Evolutionary conservation across 1,140 invertebrate species (phyloP), one percentile per base, ranked within the genome.

Genomic region (Whitmania pigra): DNA sequence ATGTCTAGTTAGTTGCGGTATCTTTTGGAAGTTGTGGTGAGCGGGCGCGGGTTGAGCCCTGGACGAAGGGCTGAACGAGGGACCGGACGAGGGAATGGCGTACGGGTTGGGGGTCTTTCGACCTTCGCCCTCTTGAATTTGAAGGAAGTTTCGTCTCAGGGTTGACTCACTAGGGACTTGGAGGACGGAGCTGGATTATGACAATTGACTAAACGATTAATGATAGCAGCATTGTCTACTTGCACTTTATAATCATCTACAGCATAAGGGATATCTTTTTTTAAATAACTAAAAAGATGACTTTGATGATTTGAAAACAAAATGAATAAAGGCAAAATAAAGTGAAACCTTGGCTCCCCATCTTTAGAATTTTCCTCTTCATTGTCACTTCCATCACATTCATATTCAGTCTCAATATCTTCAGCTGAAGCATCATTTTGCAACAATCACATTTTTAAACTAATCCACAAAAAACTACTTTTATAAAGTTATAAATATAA

Each of bases 91-190:
- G 11, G 57, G 57, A 63, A 63, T n/a, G 57, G 57, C 57, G 43
- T 70, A 70, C 5, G 69, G 69, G 69, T 70, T 70, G 6, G 69
- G 69, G 11, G 69, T 70, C 53, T 70, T 70, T 13, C 69, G 27
- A 43, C 72, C 72, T 70, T 79, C 83, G 49, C 77, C 75, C 74
- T 86, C 86, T 82, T 97, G 94, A 74, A 97, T 94, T 81, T 95
- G 91, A 80, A 96, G 93, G 86, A 98, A 98, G 83, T 81, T 82
- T 54, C 78, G 72, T 49, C 79, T 80, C 40, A 82, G 75, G 54
- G 81, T 82, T 11, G 79, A 81, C 63, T 82, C 81, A 2, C 81
- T 79, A 31, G 80, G 81, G 57, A 81, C 81, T 76, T 81, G 80
- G 72, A 81, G 75, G 53, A 70, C 69, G 49, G 69, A 70, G 29